phyloP scores from a whole-genome alignment of 35 echinoderm and acorn worm genomes.

The Heliocidaris erythrogramma region DNA sequence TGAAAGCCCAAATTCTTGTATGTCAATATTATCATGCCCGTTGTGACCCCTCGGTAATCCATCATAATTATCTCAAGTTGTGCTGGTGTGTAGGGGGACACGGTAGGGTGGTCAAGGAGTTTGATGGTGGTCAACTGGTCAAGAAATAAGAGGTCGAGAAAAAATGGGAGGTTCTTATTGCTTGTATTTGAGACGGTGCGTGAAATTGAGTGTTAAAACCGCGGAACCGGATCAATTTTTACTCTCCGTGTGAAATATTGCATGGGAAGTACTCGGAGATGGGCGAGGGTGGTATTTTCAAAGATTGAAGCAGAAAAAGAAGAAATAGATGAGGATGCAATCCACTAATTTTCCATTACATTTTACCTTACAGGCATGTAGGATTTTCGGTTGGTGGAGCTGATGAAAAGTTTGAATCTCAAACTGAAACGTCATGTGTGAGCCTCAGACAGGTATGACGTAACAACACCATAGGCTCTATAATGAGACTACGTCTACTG shows the following conservation, averaged over 20 bases:
- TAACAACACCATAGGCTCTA: too few species aligned
- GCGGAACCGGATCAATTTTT: not conserved
- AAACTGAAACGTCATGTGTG: too few species aligned
- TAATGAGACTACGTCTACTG: not conserved
- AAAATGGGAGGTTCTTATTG: not conserved
- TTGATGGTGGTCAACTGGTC: not conserved
- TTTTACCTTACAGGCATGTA: too few species aligned
- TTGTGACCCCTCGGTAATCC: not conserved
- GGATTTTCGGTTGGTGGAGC: too few species aligned
- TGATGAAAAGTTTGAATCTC: too few species aligned
- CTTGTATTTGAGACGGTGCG: not conserved
- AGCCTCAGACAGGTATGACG: too few species aligned
- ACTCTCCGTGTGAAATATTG: not conserved
- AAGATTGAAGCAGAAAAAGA: too few species aligned
- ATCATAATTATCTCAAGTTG: slow-evolving; percentile 34
- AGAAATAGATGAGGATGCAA: too few species aligned
- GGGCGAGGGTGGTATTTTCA: too few species aligned
- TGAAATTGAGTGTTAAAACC: slow-evolving; percentile 31
- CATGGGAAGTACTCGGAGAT: not conserved
- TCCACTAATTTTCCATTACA: too few species aligned
- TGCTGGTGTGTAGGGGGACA: not conserved
- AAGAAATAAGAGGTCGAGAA: not conserved
- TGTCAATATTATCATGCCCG: slow-evolving; percentile 37
- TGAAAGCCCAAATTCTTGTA: not conserved
- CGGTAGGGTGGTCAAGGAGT: not conserved